phyloP scores from a whole-genome alignment of 2,888 invertebrate species.

The Ennomos fuscantarius region DNA sequence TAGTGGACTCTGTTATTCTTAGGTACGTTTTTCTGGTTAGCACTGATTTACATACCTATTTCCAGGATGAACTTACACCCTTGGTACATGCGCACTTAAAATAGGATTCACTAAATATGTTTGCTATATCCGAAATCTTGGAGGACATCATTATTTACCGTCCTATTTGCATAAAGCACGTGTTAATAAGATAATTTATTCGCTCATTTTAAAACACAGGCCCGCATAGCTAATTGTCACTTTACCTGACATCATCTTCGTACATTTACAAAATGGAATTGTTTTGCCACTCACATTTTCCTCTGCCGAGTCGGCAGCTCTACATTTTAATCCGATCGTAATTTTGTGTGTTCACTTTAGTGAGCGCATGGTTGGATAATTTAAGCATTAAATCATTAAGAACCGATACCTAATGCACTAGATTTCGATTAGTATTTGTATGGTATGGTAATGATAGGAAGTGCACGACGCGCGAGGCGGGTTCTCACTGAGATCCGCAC shows the following conservation, averaged over 20 bases:
- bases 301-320: constrained; percentile 73
- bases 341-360: constrained; percentile 55
- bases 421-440: constrained; percentile 30
- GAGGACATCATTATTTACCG: too few species aligned
- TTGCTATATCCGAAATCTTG: too few species aligned
- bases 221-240: constrained; percentile 9
- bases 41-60: too few species aligned
- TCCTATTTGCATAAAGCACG: neutral
- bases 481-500: constrained; percentile 63
- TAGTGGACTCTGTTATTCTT: too few species aligned
- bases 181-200: constrained; percentile 14
- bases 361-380: constrained; percentile 47
- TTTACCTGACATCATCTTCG: constrained; percentile 14
- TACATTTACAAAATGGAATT: constrained; percentile 30
- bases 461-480: constrained; percentile 71
- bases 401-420: constrained; percentile 31
- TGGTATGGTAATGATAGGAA: constrained; percentile 57
- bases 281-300: constrained; percentile 74
- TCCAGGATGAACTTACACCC: too few species aligned
- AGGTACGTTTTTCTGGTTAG: too few species aligned
- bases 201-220: constrained; percentile 17
- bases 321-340: constrained; percentile 72
- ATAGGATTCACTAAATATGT: too few species aligned
- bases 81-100: too few species aligned
- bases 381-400: constrained; percentile 34